Base-by-base conservation (phyloP, 2,113 vertebrate species). In the Condylura cristata region DNA sequence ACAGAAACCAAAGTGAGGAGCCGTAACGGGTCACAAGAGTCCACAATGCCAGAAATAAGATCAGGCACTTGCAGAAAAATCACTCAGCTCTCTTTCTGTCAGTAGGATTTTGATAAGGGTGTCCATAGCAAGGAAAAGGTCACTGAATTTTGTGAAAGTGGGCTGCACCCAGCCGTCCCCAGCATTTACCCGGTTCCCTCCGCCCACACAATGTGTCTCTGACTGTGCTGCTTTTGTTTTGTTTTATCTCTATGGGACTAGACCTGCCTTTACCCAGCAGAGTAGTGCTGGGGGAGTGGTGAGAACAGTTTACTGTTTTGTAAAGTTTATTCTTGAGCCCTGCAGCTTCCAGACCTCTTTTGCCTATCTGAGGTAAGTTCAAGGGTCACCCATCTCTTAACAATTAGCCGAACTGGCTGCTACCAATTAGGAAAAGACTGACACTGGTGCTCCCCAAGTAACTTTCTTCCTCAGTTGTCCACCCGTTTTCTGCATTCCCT, bases 311-410 rank as follows among this genome's bases (percentile, higher is more conserved):
- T 68, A 74, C 65, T 96, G 75, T 92, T 90, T 92, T 85, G 79
- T 92, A 61, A 85, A 81, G 30, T 79, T 53, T 74, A 90, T 94
- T 94, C 51, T 90, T 90, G n/a, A n/a, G 95, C 63, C 41, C 93
- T 71, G 20, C 65, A 95, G 82, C 87, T 60, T 95, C 75, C 95
- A 91, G 86, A 65, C 41, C 86, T 86, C 72, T 71, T 85, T 82
- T 94, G 66, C 89, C 48, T 93, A 24, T 90, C 34, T 46, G 44
- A 96, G 90, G 94, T 96, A 96, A 97, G 91, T 96, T 37, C 71
- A 93, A 46, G 66, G 75, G 86, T 68, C 58, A 41, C 46, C 71
- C 51, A 68, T 30, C 41, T 56, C 63, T 81, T 81, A 46, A 71
- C 63, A 34, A 34, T 60, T 48, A n/a, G n/a, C n/a, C n/a, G n/a